Base-by-base conservation (phyloP, 2,888 invertebrate species). In the Lycaena phlaeas region DNA sequence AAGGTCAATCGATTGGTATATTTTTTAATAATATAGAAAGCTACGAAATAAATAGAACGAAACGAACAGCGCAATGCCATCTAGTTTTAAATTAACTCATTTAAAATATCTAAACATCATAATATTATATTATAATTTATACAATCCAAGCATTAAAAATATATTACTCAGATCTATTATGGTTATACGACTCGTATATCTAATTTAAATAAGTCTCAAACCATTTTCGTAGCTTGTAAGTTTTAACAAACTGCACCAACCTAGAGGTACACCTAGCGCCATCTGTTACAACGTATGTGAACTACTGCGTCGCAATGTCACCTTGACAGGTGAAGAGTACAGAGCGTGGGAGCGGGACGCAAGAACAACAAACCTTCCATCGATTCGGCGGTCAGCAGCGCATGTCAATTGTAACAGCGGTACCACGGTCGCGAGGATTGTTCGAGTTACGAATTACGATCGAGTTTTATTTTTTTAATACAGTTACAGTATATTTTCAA, bases 311-410 rank as follows among this genome's bases (percentile, higher is more conserved):
- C 44, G 41, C 22, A 37, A 30, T 43, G 64, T 66, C 63, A 64
- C 57, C 50, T 61, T 58, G 56, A 51, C 45, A 49, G 49, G 7
- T 46, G 69, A 64, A 45, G 46, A 48, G 39, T 42, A 43, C 50
- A 46, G 36, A 17, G 50, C 30, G 70, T 50, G 52, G 15, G 61
- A 77, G 38, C 18, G 68, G 57, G 69, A 77, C 29, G 55, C 55
- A 72, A 73, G 70, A 81, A 78, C 57, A 84, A 82, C 82, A 82
- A 73, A 69, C 49, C 59, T n/a, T 52, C 61, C 76, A 84, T 84
- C 81, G 82, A 84, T 84, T 82, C 66, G 63, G 68, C 70, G 74
- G 71, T 72, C 71, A 70, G 54, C 52, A 50, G 58, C 61, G 81
- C 82, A 82, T 78, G 79, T 69, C 79, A 75, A 73, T 63, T 71